A percentile compares a stretch with the other conserved stretches of the same genome.
phyloP scores from a whole-genome alignment of 2,888 invertebrate species.

The Hofmannophila pseudospretella region DNA sequence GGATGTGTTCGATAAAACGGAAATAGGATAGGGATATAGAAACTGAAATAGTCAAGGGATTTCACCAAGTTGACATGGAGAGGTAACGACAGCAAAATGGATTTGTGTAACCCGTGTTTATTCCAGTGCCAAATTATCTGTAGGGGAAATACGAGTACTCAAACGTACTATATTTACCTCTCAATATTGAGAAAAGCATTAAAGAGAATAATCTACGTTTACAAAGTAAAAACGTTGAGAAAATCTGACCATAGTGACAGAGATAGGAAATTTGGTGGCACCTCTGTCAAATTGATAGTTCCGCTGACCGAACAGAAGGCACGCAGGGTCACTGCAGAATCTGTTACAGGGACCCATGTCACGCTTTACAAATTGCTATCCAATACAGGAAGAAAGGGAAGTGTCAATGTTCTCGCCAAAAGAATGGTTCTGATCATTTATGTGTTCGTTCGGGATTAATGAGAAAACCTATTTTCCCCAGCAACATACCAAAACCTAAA shows the following conservation, averaged over 20 bases:
- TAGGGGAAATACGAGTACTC: too few relatives aligned
- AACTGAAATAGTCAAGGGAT: constrained; percentile 31
- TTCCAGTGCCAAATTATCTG: not conserved
- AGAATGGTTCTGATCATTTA: not conserved
- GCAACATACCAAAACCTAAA: too few relatives aligned
- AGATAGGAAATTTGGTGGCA: constrained; percentile 49
- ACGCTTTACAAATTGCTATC: constrained; percentile 52
- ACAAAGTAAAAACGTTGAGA: not conserved
- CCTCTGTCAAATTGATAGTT: constrained; percentile 62
- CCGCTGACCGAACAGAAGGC: constrained; percentile 47
- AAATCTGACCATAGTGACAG: constrained; percentile 17
- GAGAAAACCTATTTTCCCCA: too few relatives aligned
- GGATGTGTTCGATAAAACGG: not conserved
- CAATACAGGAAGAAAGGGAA: constrained; percentile 54
- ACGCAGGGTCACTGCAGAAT: constrained; percentile 30
- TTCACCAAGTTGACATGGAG: constrained; percentile 43
- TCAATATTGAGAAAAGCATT: too few relatives aligned
- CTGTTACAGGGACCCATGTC: constrained; percentile 64
- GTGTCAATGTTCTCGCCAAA: constrained; percentile 28
- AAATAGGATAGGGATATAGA: constrained; percentile 30
- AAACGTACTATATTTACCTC: too few relatives aligned
- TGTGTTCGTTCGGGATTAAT: not conserved
- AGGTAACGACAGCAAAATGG: constrained; percentile 18
- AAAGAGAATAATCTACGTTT: too few relatives aligned
- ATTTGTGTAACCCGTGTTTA: constrained; percentile 5